These are phyloP conservation scores for Holothuria glaberrima DNA, from an alignment of 35 echinoderm and acorn worm genomes.

Conservation along the genomic window DNA sequence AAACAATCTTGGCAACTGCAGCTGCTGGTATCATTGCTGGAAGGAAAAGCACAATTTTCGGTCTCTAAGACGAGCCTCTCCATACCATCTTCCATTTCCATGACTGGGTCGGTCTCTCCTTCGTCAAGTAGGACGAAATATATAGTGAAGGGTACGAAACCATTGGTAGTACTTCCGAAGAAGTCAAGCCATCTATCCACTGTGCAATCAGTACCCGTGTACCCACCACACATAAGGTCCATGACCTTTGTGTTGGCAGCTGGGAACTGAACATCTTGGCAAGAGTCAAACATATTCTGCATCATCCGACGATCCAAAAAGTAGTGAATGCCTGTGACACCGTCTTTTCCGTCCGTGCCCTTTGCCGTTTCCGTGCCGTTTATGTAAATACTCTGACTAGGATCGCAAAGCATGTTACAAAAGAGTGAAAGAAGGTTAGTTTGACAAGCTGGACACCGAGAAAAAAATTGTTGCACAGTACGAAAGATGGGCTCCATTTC, in stretches of 20 bases:
- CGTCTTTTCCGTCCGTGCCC: background rate
- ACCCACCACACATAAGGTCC: constrained; percentile 80
- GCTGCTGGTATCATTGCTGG: background rate
- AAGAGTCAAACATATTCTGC: constrained; percentile 75
- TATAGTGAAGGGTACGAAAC: constrained; percentile 87
- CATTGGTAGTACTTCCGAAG: constrained; percentile 80
- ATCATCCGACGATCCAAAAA: constrained; percentile 63
- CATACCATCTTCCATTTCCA: constrained; percentile 9
- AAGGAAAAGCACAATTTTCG: constrained; percentile 35
- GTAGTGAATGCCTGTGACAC: constrained; percentile 55
- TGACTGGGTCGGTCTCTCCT: background rate
- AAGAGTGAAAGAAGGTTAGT: constrained; percentile 78
- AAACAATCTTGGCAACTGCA: constrained; percentile 96
- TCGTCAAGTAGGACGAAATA: constrained; percentile 51
- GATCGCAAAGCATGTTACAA: constrained; percentile 74
- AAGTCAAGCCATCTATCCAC: constrained; percentile 80
- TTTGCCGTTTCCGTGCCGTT: constrained; percentile 54
- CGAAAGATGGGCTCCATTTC: constrained; percentile 52
- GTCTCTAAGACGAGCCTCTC: background rate
- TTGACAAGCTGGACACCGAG: constrained; percentile 86
- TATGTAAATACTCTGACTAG: constrained; percentile 75
- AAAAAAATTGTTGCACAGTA: constrained; percentile 65
- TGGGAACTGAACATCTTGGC: constrained; percentile 87
- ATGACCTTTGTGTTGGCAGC: constrained; percentile 77
- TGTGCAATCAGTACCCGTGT: constrained; percentile 72